phyloP scores from a whole-genome alignment of 1,140 invertebrate species.

The Muscidifurax raptorellus region DNA sequence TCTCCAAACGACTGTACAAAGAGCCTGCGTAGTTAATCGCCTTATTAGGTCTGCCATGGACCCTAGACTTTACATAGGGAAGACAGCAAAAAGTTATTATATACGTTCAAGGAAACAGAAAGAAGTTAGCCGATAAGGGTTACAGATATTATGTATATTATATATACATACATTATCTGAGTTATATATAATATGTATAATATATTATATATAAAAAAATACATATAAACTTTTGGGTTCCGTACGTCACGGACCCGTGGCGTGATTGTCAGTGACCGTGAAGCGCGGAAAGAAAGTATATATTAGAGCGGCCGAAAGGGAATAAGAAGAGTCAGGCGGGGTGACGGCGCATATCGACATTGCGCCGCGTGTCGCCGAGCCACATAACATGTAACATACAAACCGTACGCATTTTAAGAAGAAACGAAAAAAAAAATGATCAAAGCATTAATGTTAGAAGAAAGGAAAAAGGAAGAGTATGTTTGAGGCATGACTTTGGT shows the following conservation, averaged over 20 bases:
- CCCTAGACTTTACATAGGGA: slow-evolving; percentile 66
- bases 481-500: slow-evolving; percentile 42
- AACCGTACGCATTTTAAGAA: slow-evolving; percentile 42
- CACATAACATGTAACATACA: slow-evolving; percentile 36
- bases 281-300: slow-evolving; percentile 1
- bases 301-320: not conserved
- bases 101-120: slow-evolving; percentile 41
- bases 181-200: slow-evolving; percentile 66
- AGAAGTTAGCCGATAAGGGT: slow-evolving; percentile 63
- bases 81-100: slow-evolving; percentile 54
- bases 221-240: slow-evolving; percentile 8
- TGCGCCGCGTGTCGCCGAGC: slow-evolving; percentile 47
- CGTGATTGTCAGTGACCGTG: not conserved
- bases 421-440: slow-evolving; percentile 44
- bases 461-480: slow-evolving; percentile 22
- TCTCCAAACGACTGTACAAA: slow-evolving; percentile 72
- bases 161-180: slow-evolving; percentile 57
- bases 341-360: slow-evolving; percentile 60
- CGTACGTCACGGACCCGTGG: slow-evolving; percentile 12
- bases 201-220: slow-evolving; percentile 55
- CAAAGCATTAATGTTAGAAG: slow-evolving; percentile 8
- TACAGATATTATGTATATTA: slow-evolving; percentile 65
- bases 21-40: slow-evolving; percentile 69
- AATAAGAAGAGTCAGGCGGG: slow-evolving; percentile 59
- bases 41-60: slow-evolving; percentile 70